Evolutionary conservation across 2,888 invertebrate genomes (phyloP), one percentile per base, ranked within the genome.

Genomic region (Chaitophorus viminalis): DNA sequence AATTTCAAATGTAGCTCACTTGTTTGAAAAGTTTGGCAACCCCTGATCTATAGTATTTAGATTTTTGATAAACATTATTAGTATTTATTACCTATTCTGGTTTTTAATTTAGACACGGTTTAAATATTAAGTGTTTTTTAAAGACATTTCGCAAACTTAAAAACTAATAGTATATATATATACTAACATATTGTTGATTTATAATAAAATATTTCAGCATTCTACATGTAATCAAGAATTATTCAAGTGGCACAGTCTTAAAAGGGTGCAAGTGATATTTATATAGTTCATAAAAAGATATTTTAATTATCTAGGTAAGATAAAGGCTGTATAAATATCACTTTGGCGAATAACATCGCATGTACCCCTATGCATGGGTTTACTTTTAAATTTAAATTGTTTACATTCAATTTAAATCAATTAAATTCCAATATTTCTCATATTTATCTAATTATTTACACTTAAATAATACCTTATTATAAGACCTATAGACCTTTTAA

Each of bases 231-330:
- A 76, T 84, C 84, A 84, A 85, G 76, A 77, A 46, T 77, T 77
- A 52, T 68, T 68, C 31, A 70, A 46, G 25, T 82, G 31, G 68
- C 60, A 65, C 81, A 46, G 18, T 76, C 31, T 84, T 25, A 76
- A 76, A 84, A 77, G 84, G 84, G 84, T 85, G 77, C 86, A 54
- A 85, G 86, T 72, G 86, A 86, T 86, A 86, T 86, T 86, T 86
- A 86, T 78, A 72, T 79, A 79, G 72, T 72, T 54, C 31, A 60
- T 86, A 60, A 86, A 78, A 36, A 29, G 17, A 14, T 79, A 54
- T 86, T 86, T 78, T 29, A 77, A 77, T 52, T 68, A 77, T 17
- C n/a, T 86, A 86, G 86, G 86, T 86, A 86, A 86, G 86, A 86
- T 79, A 54, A 72, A 79, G 84, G 76, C 52, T 77, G 65, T 79